Evolutionary conservation across 2,797 vertebrate species (phyloP).

Genomic region (Crypturellus tataupa): DNA sequence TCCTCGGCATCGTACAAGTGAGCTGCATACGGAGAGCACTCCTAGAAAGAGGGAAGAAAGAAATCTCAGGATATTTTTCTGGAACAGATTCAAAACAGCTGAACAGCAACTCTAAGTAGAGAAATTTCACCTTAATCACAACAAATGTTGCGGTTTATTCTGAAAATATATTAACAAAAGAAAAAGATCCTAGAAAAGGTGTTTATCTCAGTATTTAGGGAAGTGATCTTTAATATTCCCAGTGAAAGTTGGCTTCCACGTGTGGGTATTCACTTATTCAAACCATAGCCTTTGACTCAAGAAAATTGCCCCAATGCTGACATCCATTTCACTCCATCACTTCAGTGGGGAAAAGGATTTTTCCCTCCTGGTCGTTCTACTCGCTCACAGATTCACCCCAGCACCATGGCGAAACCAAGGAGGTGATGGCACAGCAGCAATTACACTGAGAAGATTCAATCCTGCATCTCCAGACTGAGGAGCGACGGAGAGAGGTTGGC

Average conservation of each 20-base stretch:
- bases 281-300: neutral
- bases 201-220: neutral
- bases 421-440: neutral
- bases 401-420: neutral
- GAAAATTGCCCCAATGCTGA: neutral
- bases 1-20: conserved; percentile 95
- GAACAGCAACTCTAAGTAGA: neutral
- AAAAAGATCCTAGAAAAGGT: neutral
- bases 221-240: neutral
- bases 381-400: neutral
- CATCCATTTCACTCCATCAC: neutral
- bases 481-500: neutral
- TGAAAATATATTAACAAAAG: neutral
- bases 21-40: conserved; percentile 95
- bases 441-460: neutral
- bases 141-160: neutral
- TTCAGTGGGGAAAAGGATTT: neutral
- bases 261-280: neutral
- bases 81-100: conserved; percentile 7
- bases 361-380: neutral
- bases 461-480: neutral
- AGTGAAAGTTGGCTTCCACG: neutral
- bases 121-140: conserved; percentile 24
- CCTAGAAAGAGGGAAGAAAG: conserved; percentile 78
- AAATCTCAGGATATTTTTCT: neutral